Evolutionary conservation across 2,888 invertebrate species (phyloP).

Genomic region (Parnassius mnemosyne): DNA sequence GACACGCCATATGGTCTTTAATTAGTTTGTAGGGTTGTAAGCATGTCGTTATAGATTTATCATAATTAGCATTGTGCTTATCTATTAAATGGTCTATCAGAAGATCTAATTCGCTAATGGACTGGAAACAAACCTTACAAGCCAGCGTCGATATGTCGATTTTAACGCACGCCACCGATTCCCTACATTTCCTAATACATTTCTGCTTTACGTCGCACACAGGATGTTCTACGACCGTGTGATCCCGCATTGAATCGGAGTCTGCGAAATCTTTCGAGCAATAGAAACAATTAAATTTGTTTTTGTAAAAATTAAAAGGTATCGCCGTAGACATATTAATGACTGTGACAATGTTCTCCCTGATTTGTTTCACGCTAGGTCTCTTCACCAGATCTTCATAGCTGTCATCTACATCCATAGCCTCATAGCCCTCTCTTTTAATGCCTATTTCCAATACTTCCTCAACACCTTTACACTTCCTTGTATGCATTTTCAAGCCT

Average conservation of each 20-base stretch:
- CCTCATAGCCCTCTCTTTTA: slow-evolving; percentile 57
- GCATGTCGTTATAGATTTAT: slow-evolving; percentile 66
- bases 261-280: slow-evolving; percentile 72
- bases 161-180: slow-evolving; percentile 71
- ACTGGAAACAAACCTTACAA: slow-evolving; percentile 68
- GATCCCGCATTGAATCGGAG: slow-evolving; percentile 65
- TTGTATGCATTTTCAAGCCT: slow-evolving; percentile 64
- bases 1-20: slow-evolving; percentile 69
- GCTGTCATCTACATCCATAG: slow-evolving; percentile 57
- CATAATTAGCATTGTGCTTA: slow-evolving; percentile 66
- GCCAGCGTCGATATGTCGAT: slow-evolving; percentile 64
- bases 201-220: slow-evolving; percentile 64
- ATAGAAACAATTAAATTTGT: slow-evolving; percentile 73
- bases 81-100: slow-evolving; percentile 64
- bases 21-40: slow-evolving; percentile 64
- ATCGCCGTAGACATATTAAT: slow-evolving; percentile 74
- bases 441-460: slow-evolving; percentile 50
- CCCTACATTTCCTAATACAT: slow-evolving; percentile 68
- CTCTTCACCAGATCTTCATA: slow-evolving; percentile 53
- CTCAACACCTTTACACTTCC: slow-evolving; percentile 60
- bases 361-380: slow-evolving; percentile 67
- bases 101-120: slow-evolving; percentile 55
- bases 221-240: slow-evolving; percentile 64
- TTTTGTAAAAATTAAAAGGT: slow-evolving; percentile 73
- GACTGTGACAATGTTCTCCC: slow-evolving; percentile 66